Conservation (phyloP, 35 echinoderm and acorn worm species). For the Eucidaris tribuloides region DNA sequence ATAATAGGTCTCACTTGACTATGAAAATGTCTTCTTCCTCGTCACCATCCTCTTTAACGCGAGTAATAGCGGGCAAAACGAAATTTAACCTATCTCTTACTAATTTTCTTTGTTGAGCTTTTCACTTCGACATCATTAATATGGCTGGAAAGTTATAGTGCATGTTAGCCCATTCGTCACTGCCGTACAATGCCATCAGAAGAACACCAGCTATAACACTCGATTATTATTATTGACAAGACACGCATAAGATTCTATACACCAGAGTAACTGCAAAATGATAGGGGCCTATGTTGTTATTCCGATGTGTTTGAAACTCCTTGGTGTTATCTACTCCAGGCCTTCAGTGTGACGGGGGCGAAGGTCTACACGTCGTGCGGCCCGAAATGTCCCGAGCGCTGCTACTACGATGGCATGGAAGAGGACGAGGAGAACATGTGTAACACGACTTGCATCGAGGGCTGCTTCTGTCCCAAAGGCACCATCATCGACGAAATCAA, state of each 20-base stretch:
- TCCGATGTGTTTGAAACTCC: not conserved
- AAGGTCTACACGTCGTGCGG: not conserved
- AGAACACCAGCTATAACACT: not conserved
- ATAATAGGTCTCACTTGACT: too few species aligned
- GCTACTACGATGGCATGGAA: not conserved
- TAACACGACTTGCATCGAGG: not conserved
- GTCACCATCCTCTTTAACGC: too few species aligned
- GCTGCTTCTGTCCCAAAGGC: not conserved
- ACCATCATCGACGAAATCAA: not conserved
- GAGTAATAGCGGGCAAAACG: too few species aligned
- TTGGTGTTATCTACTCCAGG: not conserved
- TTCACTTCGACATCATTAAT: too few species aligned
- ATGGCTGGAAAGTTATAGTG: too few species aligned
- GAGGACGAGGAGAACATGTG: not conserved
- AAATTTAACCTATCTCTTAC: too few species aligned
- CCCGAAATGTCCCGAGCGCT: not conserved
- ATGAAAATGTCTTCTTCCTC: too few species aligned
- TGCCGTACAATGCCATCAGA: too few species aligned
- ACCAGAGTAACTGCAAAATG: not conserved
- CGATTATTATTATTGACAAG: not conserved
- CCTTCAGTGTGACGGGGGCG: not conserved
- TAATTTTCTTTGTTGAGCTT: too few species aligned
- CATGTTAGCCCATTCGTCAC: too few species aligned
- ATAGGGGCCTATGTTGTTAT: not conserved
- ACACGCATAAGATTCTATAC: not conserved